Conservation (phyloP, 2,888 invertebrate genomes). For the Fragum whitleyi region DNA sequence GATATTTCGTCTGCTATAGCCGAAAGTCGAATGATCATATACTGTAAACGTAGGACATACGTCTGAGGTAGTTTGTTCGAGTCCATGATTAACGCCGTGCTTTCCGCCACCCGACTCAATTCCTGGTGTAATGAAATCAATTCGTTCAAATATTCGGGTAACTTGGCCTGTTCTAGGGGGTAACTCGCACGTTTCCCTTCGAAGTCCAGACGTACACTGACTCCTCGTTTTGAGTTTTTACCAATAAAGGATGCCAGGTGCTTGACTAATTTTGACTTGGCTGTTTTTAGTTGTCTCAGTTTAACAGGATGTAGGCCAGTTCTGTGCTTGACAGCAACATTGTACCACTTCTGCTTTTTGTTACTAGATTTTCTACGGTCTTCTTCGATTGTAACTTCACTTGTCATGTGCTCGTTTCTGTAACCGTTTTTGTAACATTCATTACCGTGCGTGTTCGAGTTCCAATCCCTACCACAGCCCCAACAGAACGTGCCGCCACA, state of each 20-base stretch:
- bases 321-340: constrained; percentile 53
- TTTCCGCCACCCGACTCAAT: not conserved
- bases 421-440: constrained; percentile 13
- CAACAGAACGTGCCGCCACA: constrained; percentile 71
- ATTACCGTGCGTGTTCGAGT: not conserved
- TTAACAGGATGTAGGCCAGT: constrained; percentile 43
- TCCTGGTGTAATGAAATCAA: not conserved
- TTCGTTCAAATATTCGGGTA: constrained; percentile 6
- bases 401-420: constrained; percentile 19
- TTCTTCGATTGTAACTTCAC: not conserved
- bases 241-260: constrained; percentile 1
- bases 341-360: constrained; percentile 45
- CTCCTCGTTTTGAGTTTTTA: not conserved
- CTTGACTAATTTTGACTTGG: constrained; percentile 30
- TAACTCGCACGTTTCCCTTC: not conserved
- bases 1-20: not conserved
- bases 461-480: constrained; percentile 65
- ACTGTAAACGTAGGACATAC: not conserved
- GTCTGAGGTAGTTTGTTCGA: not conserved
- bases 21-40: not conserved
- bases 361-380: not conserved
- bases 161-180: not conserved
- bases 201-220: not conserved
- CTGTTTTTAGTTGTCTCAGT: constrained; percentile 29
- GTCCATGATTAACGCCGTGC: not conserved